Conservation (phyloP, 2,797 vertebrate species). For the Cyclopterus lumpus region DNA sequence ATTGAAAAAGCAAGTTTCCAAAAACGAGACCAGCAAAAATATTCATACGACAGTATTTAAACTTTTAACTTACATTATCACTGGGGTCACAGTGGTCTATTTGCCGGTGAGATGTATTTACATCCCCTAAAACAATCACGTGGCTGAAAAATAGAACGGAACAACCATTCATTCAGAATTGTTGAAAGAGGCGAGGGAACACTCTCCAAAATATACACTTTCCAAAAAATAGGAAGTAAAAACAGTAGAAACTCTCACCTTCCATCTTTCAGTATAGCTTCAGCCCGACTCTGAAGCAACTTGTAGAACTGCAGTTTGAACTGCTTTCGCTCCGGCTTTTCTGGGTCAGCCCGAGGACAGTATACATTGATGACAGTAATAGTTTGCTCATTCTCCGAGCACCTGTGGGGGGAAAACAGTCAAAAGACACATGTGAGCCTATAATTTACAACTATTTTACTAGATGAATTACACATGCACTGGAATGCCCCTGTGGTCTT, state of each 20-base stretch:
- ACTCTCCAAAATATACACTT: neutral
- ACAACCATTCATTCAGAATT: neutral
- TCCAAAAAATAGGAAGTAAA: neutral
- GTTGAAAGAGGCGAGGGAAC: neutral
- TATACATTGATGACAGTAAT: constrained; percentile 91
- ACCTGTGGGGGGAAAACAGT: constrained; percentile 60
- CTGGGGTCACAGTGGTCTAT: constrained; percentile 91
- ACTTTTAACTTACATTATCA: constrained; percentile 82
- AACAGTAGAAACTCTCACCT: constrained; percentile 76
- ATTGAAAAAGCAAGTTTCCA: neutral
- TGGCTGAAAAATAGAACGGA: constrained; percentile 77
- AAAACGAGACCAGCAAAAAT: constrained; percentile 3
- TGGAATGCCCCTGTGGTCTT: neutral
- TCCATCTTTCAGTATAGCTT: constrained; percentile 84
- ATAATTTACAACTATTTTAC: neutral
- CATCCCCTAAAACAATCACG: constrained; percentile 90
- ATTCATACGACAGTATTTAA: neutral
- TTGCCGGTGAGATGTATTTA: constrained; percentile 90
- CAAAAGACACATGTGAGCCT: neutral
- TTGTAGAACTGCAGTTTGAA: constrained; percentile 91
- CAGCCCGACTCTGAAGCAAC: constrained; percentile 87
- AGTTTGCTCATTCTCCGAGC: constrained; percentile 76
- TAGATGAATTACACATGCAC: neutral
- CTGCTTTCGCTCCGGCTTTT: constrained; percentile 87
- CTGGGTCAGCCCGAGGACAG: constrained; percentile 91